These are phyloP conservation scores for Epirrita christyi DNA, from an alignment of 2,888 invertebrate genomes.

Conservation along the genomic window DNA sequence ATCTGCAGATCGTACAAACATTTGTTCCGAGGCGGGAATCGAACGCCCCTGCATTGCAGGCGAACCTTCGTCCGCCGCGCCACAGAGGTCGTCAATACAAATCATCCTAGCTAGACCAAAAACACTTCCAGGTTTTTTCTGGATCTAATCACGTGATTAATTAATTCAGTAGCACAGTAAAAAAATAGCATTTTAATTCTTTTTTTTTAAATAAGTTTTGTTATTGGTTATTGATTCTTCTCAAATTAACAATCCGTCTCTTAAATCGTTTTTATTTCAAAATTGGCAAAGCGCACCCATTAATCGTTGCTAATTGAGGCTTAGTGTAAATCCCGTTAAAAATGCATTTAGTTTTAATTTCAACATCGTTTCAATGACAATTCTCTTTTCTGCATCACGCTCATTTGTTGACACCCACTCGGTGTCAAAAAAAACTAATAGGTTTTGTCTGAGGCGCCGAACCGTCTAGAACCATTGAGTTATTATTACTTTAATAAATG, in stretches of 20 bases:
- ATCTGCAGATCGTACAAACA: too few species aligned
- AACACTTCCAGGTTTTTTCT: too few species aligned
- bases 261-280: slow-evolving; percentile 19
- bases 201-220: too few species aligned
- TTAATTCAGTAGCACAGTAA: too few species aligned
- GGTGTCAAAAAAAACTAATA: background rate
- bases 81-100: too few species aligned
- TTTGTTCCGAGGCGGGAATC: too few species aligned
- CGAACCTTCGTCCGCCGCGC: too few species aligned
- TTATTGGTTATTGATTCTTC: slow-evolving; percentile 14
- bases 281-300: slow-evolving; percentile 36
- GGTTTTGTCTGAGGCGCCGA: slow-evolving; percentile 2
- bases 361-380: slow-evolving; percentile 25
- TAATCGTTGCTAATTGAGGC: slow-evolving; percentile 38
- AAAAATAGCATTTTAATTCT: background rate
- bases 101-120: too few species aligned
- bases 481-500: too few species aligned
- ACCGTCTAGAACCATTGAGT: background rate
- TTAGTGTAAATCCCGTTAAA: slow-evolving; percentile 41
- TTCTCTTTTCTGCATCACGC: slow-evolving; percentile 25
- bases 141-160: too few species aligned
- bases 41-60: too few species aligned
- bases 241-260: slow-evolving; percentile 19
- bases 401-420: slow-evolving; percentile 31
- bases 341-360: slow-evolving; percentile 31